Base-by-base conservation (phyloP, 2,888 invertebrate genomes). In the Antitype chi region DNA sequence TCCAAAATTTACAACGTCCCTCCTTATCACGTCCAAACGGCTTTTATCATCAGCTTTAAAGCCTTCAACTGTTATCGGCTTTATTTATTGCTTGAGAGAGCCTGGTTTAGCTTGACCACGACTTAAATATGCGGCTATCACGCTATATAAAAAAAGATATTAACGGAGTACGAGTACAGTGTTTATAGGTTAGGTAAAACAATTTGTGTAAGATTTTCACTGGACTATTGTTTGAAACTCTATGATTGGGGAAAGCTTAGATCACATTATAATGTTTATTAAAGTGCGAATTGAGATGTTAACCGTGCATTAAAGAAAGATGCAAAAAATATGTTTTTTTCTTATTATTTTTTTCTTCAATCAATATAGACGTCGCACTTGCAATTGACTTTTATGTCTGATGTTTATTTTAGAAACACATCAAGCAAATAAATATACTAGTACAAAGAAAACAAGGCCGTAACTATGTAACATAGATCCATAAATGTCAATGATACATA, bases 21-120 rank as follows among this genome's bases (percentile, higher is more conserved):
- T 67, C 53, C 57, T 84, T 84, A 85, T 81, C 84, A 74, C 52
- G 43, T 32, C 47, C 66, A 73, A 87, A 86, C 81, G 80, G 75
- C 74, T 85, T 85, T 87, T 87, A 89, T 84, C 87, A 81, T 82
- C 72, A 71, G 64, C 32, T 74, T 82, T 85, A 82, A 85, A 82
- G 76, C 66, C 63, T 64, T 76, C 43, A 15, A 38, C 70, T 67
- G 83, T 85, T 87, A 86, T 86, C 86, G 49, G 62, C 43, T 43
- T 79, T 85, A 87, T 85, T 87, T 85, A 85, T 85, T 49, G 64
- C 69, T 20, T 13, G 3, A 13, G 38, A 73, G 38, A 63, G 68
- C 57, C 57, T 32, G 59, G 52, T 71, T 74, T 68, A 43, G 73
- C 77, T 82, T 85, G 82, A 85, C 73, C 82, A 74, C 32, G 13